Percentiles rank a stretch among this genome's conserved stretches.
Evolutionary conservation across 2,113 vertebrate genomes (phyloP).

Genomic region (Oenanthe oenanthe): DNA sequence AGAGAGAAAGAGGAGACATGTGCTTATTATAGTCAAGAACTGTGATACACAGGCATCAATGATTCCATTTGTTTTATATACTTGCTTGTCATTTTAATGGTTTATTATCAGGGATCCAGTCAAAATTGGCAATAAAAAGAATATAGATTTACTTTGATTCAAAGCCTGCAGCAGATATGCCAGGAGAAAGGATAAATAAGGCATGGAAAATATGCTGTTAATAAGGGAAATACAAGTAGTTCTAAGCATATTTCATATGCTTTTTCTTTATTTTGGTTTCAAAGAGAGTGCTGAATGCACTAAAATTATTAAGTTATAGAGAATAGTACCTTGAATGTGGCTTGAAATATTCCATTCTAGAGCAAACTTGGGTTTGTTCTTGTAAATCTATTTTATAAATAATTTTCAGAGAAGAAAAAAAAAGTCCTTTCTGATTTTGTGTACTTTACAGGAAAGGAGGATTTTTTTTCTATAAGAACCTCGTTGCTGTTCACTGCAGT

Average conservation of each 20-base stretch:
- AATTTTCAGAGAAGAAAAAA: background rate
- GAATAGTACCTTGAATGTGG: constrained; percentile 21
- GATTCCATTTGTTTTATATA: constrained; percentile 59
- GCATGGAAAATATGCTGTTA: constrained; percentile 57
- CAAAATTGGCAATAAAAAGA: constrained; percentile 65
- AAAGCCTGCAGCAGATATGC: constrained; percentile 42
- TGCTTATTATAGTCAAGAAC: constrained; percentile 23
- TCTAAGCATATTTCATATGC: constrained; percentile 43
- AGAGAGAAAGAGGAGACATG: background rate
- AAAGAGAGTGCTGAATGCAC: constrained; percentile 43
- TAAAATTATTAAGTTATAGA: constrained; percentile 59
- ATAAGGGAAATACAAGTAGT: constrained; percentile 57
- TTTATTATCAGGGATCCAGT: constrained; percentile 63
- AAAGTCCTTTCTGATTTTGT: background rate
- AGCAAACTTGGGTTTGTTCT: background rate
- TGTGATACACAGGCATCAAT: constrained; percentile 31
- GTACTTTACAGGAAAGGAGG: background rate
- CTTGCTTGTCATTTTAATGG: constrained; percentile 59
- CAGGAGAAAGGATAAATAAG: constrained; percentile 64
- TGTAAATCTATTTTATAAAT: constrained; percentile 42
- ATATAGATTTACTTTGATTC: constrained; percentile 53
- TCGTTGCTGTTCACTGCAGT: background rate
- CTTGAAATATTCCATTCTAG: constrained; percentile 37
- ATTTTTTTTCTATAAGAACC: background rate
- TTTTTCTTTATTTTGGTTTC: constrained; percentile 65